phyloP scores from a whole-genome alignment of 1,140 invertebrate genomes.

The Acromyrmex echinatior region DNA sequence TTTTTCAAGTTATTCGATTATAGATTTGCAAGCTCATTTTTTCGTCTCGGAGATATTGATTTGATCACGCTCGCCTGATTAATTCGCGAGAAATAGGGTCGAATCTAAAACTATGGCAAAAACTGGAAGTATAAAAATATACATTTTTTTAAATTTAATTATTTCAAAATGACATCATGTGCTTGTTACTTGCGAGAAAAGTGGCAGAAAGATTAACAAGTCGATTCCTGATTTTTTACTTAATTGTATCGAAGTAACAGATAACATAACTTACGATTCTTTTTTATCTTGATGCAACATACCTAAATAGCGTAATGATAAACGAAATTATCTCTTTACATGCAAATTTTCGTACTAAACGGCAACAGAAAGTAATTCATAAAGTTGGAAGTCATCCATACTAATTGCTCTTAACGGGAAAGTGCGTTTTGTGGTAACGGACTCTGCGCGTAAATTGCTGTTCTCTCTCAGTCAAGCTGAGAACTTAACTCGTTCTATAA shows the following conservation, averaged over 20 bases:
- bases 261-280: not conserved
- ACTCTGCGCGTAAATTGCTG: constrained; percentile 38
- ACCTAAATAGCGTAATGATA: not conserved
- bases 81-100: constrained; percentile 39
- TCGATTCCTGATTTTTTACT: not conserved
- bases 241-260: not conserved
- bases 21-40: constrained; percentile 14
- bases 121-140: not conserved
- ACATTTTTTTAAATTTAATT: too few species aligned
- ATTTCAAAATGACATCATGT: not conserved
- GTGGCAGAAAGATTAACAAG: not conserved
- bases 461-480: constrained; percentile 4
- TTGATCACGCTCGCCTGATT: not conserved
- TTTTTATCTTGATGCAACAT: not conserved
- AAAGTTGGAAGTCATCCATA: not conserved
- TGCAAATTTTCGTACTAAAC: not conserved
- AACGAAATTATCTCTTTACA: not conserved
- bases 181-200: not conserved
- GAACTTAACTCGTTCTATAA: constrained; percentile 30
- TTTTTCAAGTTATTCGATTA: constrained; percentile 37
- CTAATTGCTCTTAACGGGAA: constrained; percentile 40
- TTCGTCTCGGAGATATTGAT: constrained; percentile 16
- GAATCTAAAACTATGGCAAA: constrained; percentile 3
- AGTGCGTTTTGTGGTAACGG: constrained; percentile 23
- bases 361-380: constrained; percentile 2